A percentile compares a stretch with the other conserved stretches of the same genome.
These are phyloP conservation scores for cattle (Bos taurus) DNA, from an alignment of 2,113 vertebrate genomes.

Conservation along the genomic window DNA sequence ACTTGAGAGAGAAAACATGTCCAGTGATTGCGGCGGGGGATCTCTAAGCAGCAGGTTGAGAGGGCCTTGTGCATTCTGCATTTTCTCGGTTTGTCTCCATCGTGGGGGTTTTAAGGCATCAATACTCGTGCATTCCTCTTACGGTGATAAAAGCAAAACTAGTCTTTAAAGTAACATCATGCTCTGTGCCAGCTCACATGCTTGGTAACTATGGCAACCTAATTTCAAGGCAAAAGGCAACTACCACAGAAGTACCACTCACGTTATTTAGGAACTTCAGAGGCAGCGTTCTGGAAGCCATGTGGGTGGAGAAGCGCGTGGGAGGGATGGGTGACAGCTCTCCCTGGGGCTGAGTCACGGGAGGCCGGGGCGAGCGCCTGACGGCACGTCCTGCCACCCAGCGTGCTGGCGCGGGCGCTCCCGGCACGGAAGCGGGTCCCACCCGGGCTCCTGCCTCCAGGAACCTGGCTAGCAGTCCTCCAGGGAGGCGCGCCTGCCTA, in stretches of 20 bases:
- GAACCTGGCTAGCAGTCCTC: neutral
- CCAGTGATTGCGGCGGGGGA: neutral
- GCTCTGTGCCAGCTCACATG: neutral
- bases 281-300: neutral
- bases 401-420: fast-evolving
- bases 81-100: neutral
- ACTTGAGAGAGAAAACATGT: neutral
- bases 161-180: slow-evolving; percentile 19
- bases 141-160: neutral
- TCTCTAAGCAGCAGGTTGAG: neutral
- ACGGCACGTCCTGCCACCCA: neutral
- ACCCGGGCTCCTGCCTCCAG: neutral
- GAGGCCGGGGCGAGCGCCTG: fast-evolving
- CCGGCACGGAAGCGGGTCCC: fast-evolving
- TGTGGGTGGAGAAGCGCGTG: neutral
- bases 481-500: neutral
- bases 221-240: slow-evolving; percentile 27
- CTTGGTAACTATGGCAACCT: slow-evolving; percentile 60
- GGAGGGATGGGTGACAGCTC: neutral
- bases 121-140: neutral
- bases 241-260: neutral
- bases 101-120: neutral
- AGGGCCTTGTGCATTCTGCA: neutral
- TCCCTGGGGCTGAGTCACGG: neutral
- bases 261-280: neutral